These are phyloP conservation scores for Falco punctatus DNA, from an alignment of 2,113 vertebrate genomes.

Conservation along the genomic window DNA sequence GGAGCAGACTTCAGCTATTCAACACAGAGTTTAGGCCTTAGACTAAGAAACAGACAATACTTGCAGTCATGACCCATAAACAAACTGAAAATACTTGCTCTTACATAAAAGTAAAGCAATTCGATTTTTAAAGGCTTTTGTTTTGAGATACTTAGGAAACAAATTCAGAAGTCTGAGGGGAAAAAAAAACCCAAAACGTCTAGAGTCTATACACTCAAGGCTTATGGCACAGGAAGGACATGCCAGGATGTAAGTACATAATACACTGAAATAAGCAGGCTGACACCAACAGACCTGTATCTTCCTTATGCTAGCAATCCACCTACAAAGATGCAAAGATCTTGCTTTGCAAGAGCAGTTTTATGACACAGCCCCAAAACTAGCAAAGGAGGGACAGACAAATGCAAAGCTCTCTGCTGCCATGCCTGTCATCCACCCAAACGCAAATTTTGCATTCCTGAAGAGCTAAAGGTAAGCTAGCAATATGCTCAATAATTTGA, in stretches of 20 bases:
- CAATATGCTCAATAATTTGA: not conserved
- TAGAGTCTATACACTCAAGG: not conserved
- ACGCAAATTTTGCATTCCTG: not conserved
- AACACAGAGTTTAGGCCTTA: not conserved
- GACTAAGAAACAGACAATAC: not conserved
- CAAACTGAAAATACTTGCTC: not conserved
- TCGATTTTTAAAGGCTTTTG: not conserved
- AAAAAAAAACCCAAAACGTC: not conserved
- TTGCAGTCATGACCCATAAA: not conserved
- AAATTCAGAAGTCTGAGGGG: not conserved
- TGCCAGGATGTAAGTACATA: not conserved
- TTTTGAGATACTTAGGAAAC: not conserved
- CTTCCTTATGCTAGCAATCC: not conserved
- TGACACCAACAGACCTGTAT: accelerated
- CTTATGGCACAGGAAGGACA: not conserved
- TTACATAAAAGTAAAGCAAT: not conserved
- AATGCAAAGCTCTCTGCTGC: not conserved
- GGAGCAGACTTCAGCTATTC: not conserved
- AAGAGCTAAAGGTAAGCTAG: not conserved
- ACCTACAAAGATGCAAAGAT: not conserved
- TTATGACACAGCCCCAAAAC: not conserved
- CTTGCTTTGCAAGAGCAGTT: not conserved
- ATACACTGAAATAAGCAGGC: not conserved
- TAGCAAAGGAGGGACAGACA: not conserved
- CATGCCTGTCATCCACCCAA: not conserved